phyloP scores from a whole-genome alignment of 2,888 invertebrate species.

The Drosophila mercatorum region DNA sequence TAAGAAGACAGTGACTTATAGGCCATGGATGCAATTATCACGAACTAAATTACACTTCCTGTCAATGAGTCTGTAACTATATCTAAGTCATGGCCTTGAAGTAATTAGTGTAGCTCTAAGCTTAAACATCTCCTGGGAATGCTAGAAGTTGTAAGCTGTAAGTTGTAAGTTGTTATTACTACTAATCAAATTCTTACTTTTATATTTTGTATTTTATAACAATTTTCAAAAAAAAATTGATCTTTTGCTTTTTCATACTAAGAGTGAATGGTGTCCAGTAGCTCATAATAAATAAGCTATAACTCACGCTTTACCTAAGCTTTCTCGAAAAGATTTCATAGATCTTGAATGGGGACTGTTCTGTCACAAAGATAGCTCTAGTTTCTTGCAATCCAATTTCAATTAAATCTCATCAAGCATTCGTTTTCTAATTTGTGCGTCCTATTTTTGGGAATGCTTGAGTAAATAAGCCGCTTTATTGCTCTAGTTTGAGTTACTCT shows the following conservation, averaged over 20 bases:
- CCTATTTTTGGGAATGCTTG: not conserved
- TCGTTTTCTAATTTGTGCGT: not conserved
- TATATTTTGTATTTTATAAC: too few species aligned
- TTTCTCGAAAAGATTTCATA: not conserved
- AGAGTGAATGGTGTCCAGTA: too few species aligned
- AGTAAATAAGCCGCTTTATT: not conserved
- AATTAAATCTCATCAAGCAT: not conserved
- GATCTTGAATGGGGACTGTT: not conserved
- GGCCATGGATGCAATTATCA: constrained; percentile 6
- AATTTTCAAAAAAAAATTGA: too few species aligned
- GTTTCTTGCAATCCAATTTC: not conserved
- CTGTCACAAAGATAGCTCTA: not conserved
- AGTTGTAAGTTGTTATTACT: too few species aligned
- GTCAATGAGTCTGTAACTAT: constrained; percentile 6
- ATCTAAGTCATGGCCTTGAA: not conserved
- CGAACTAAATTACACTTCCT: constrained; percentile 1
- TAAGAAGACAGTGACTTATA: constrained; percentile 31
- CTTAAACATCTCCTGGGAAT: too few species aligned
- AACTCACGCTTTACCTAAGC: too few species aligned
- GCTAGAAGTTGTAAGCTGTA: too few species aligned
- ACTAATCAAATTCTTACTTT: too few species aligned
- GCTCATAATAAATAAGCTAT: too few species aligned
- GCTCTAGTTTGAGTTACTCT: not conserved
- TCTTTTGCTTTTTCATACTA: too few species aligned
- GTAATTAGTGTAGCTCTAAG: not conserved